A percentile compares a stretch with the other conserved stretches of the same genome.
These are phyloP conservation scores for Folsomia candida DNA, from an alignment of 2,888 invertebrate genomes.

Conservation along the genomic window DNA sequence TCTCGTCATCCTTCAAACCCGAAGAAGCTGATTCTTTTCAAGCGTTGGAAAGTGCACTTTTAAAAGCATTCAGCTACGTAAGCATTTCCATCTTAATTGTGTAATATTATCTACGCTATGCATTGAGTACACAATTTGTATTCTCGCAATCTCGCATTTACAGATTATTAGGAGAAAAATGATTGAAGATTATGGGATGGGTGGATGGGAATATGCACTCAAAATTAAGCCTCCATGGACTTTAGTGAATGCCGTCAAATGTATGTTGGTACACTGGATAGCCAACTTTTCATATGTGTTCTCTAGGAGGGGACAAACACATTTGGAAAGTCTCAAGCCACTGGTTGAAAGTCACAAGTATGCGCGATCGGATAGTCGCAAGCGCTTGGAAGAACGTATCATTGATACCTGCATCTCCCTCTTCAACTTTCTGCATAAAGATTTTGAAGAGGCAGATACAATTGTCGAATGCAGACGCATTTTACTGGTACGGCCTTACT, in stretches of 20 bases:
- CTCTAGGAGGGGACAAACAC: slow-evolving; percentile 17
- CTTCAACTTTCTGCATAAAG: slow-evolving; percentile 26
- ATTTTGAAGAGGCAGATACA: slow-evolving; percentile 9
- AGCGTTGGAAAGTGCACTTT: not conserved
- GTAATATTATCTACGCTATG: not conserved
- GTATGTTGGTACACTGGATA: slow-evolving; percentile 63
- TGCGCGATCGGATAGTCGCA: too few relatives aligned
- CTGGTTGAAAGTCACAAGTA: slow-evolving; percentile 11
- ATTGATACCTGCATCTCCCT: slow-evolving; percentile 28
- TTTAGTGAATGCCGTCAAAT: slow-evolving; percentile 59
- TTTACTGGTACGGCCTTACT: slow-evolving; percentile 24
- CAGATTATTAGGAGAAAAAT: slow-evolving; percentile 59
- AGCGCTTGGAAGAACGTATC: slow-evolving; percentile 18
- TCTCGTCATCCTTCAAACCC: not conserved
- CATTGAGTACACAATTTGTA: not conserved
- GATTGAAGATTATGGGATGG: slow-evolving; percentile 60
- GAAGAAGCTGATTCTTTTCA: not conserved
- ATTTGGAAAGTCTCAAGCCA: slow-evolving; percentile 33
- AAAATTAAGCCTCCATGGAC: slow-evolving; percentile 62
- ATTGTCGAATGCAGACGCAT: slow-evolving; percentile 18
- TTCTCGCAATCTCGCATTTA: slow-evolving; percentile 31
- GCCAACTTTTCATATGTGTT: slow-evolving; percentile 59
- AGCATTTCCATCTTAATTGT: not conserved
- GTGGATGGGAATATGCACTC: slow-evolving; percentile 59
- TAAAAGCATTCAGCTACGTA: not conserved